These are phyloP conservation scores for Pachycephus smyrnensis DNA, from an alignment of 2,888 invertebrate genomes.

Conservation along the genomic window DNA sequence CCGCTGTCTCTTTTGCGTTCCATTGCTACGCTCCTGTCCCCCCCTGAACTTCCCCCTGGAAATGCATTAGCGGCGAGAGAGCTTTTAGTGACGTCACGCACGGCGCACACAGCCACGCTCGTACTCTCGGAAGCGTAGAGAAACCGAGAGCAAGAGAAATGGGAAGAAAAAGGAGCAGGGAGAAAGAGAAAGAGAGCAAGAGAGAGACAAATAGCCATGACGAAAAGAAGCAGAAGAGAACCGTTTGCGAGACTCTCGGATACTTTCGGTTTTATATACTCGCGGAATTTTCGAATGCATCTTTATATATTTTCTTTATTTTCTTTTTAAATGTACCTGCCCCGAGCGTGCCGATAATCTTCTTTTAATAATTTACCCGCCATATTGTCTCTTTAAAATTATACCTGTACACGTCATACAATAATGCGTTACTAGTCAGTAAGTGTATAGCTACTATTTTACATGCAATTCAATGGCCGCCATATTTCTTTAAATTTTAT, in stretches of 20 bases:
- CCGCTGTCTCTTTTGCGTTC: neutral
- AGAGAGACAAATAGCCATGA: constrained; percentile 6
- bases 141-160: constrained; percentile 15
- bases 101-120: constrained; percentile 34
- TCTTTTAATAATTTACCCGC: neutral
- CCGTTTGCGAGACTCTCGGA: neutral
- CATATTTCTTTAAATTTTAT: neutral
- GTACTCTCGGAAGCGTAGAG: constrained; percentile 2
- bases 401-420: neutral
- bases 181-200: constrained; percentile 9
- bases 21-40: constrained; percentile 47
- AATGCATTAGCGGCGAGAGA: constrained; percentile 64
- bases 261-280: neutral
- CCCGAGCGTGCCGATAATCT: neutral
- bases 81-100: constrained; percentile 60
- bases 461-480: neutral
- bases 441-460: neutral
- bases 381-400: neutral
- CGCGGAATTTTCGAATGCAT: neutral
- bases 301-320: neutral
- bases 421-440: neutral
- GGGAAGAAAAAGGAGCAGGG: constrained; percentile 23
- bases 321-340: neutral
- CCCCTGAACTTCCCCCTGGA: constrained; percentile 39
- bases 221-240: constrained; percentile 5